These are phyloP conservation scores for Channa striata DNA, from an alignment of 2,797 vertebrate species.

Conservation along the genomic window DNA sequence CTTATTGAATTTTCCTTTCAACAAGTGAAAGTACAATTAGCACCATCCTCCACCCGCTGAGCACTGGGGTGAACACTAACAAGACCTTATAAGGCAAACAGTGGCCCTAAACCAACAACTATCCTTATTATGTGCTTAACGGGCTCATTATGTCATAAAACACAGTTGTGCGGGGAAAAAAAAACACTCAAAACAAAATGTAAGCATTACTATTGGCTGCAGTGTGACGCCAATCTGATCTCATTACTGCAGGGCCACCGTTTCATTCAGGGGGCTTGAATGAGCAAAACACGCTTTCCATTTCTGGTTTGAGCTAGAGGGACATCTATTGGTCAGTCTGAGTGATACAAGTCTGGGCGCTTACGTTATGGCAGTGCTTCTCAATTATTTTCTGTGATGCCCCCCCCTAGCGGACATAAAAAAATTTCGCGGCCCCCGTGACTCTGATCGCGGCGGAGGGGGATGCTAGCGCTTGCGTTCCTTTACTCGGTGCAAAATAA, in stretches of 20 bases:
- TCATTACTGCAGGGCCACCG: not conserved
- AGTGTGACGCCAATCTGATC: not conserved
- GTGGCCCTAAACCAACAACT: not conserved
- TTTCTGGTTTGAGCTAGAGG: not conserved
- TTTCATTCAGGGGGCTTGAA: not conserved
- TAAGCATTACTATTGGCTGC: not conserved
- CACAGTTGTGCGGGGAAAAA: not conserved
- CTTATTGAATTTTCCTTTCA: not conserved
- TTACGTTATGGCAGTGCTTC: not conserved
- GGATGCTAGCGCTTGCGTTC: too few species aligned
- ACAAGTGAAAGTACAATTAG: not conserved
- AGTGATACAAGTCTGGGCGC: not conserved
- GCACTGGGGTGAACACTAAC: not conserved
- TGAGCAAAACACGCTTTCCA: not conserved
- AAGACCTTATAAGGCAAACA: not conserved
- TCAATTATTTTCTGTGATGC: too few species aligned
- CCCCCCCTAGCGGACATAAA: too few species aligned
- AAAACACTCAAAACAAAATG: not conserved
- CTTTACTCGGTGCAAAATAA: too few species aligned
- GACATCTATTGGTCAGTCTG: constrained; percentile 68
- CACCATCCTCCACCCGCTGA: not conserved
- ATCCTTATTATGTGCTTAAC: not conserved
- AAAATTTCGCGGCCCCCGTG: too few species aligned
- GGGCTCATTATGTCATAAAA: not conserved
- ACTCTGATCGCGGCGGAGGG: too few species aligned